Base-by-base conservation (phyloP, 2,797 vertebrate genomes). In the Eidolon dupreanum region DNA sequence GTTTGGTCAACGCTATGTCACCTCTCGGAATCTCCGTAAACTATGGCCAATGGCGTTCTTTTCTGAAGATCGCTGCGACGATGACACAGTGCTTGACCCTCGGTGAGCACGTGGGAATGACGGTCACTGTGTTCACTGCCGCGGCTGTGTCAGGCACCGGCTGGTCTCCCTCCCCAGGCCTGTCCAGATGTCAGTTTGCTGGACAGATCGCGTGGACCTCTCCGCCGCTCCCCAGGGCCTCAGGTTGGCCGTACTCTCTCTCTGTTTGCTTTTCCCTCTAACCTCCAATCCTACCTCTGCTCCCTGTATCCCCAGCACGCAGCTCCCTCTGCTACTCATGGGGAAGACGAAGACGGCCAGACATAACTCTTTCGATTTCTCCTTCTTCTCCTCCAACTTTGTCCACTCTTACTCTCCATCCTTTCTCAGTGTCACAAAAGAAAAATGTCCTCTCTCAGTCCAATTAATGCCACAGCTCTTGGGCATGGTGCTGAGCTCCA, bases 91-190 rank as follows among this genome's bases (percentile, higher is more conserved):
- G 9, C 38, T 31, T 22, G 77, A 41, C 20, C 5, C 33, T 5
- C 1, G 0, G 5, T 9, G 12, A 19, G 10, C 57, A 53, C 0
- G 0, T 1, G 31, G n/a, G 51, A 79, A 11, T 1, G 17, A 20
- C 4, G 17, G 1, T 1, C 66, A 24, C 1, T 5, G n/a, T 0
- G 1, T 31, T 4, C 38, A 55, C 13, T 5, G 57, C 12, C 8
- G 8, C 36, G 5, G 6, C n/a, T 59, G 26, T 7, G 8, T 28
- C 5, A 26, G 65, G 17, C 26, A 28, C 79, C 41, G 12, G 36
- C 33, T 61, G 46, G 8, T 5, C 20, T 5, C 4, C 59, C 53
- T 22, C 6, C 1, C 43, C 31, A 5, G 36, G 33, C 49, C 49
- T 10, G 38, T 46, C 46, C 13, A 46, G 49, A 20, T 22, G 11